Evolutionary conservation across 2,888 invertebrate species (phyloP).

Genomic region (Andrena camellia): DNA sequence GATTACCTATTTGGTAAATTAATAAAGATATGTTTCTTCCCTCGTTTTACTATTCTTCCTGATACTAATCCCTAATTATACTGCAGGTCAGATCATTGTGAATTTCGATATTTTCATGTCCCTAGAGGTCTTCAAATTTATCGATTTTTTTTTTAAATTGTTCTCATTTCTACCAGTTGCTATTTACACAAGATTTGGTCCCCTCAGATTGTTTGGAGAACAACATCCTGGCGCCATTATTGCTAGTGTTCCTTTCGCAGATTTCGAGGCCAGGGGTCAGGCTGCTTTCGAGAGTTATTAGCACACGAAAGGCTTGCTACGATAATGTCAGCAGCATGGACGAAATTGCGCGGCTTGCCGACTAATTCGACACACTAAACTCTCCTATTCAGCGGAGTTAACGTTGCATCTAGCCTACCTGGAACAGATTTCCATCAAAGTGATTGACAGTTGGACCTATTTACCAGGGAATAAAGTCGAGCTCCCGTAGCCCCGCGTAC

Average conservation of each 20-base stretch:
- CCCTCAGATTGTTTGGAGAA: conserved; percentile 7
- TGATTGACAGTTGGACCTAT: not conserved
- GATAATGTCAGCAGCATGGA: conserved; percentile 39
- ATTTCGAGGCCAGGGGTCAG: conserved; percentile 50
- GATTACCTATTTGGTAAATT: no score
- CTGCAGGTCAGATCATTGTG: no score
- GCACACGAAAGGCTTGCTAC: conserved; percentile 43
- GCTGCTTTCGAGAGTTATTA: conserved; percentile 53
- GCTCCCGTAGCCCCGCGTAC: conserved; percentile 1
- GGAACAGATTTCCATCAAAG: not conserved
- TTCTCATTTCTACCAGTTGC: not conserved
- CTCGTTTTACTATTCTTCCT: no score
- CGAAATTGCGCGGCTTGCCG: conserved; percentile 16
- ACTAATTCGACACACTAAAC: conserved; percentile 9
- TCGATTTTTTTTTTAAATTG: conserved; percentile 2
- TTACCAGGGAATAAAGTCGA: not conserved
- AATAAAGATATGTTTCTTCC: no score
- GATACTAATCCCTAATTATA: no score
- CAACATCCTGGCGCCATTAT: conserved; percentile 38
- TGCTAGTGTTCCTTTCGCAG: conserved; percentile 27
- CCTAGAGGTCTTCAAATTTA: no score
- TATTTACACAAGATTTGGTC: no score
- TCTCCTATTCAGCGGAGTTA: not conserved
- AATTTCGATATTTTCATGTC: no score
- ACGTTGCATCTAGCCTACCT: not conserved